phyloP scores from a whole-genome alignment of 2,797 vertebrate species.

The Ptychobarbus kaznakovi region DNA sequence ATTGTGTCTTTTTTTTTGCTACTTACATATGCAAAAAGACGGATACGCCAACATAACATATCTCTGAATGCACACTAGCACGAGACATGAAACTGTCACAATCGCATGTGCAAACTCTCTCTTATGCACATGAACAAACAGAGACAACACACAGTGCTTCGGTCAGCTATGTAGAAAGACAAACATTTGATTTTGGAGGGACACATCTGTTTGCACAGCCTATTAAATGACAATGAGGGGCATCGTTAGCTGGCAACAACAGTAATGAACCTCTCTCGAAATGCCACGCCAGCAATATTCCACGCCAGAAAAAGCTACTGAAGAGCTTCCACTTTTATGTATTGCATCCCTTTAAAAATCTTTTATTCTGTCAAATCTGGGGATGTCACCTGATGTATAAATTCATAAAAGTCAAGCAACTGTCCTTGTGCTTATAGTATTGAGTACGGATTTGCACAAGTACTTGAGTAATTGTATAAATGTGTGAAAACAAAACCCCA shows the following conservation, averaged over 20 bases:
- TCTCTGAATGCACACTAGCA: constrained; percentile 17
- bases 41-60: constrained; percentile 7
- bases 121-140: constrained; percentile 4
- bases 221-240: constrained; percentile 54
- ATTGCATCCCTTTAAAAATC: background rate
- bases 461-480: background rate
- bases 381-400: background rate
- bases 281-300: constrained; percentile 44
- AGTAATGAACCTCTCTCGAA: constrained; percentile 50
- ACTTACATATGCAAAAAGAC: background rate
- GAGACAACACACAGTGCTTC: constrained; percentile 10
- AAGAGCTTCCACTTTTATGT: constrained; percentile 23
- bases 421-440: background rate
- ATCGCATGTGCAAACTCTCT: constrained; percentile 24
- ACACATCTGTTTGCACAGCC: constrained; percentile 55
- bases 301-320: constrained; percentile 25
- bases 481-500: background rate
- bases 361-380: constrained; percentile 8
- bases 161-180: constrained; percentile 49
- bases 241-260: constrained; percentile 45
- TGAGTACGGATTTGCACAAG: background rate
- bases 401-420: background rate
- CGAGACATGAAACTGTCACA: constrained; percentile 29
- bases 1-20: constrained; percentile 46
- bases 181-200: constrained; percentile 50